Base-by-base conservation (phyloP, 2,113 vertebrate genomes). In the Odocoileus hemionus region DNA sequence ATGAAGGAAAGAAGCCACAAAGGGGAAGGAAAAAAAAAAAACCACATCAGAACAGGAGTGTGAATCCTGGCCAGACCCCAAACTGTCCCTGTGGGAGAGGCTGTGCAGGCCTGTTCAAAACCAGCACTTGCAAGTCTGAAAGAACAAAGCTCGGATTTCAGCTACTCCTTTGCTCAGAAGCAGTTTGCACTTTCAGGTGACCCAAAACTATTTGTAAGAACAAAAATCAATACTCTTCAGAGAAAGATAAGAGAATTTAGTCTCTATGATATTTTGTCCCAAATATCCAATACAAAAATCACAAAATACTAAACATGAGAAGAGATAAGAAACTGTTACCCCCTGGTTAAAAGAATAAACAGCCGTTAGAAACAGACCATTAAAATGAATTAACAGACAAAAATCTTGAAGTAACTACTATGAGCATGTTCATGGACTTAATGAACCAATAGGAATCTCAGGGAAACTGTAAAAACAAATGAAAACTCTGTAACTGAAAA, bases 381-480 rank as follows among this genome's bases (percentile, higher is more conserved):
- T 26, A 30, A 50, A 28, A 83, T 39, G 23, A 82, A 89, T 33
- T 43, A 50, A 67, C 47, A 70, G 39, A 47, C 25, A 82, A 93
- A 28, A 19, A 39, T 82, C 82, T 94, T 76, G 58, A 85, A 86
- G 47, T 52, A 60, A 93, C 64, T 55, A 84, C 64, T 58, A n/a
- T 52, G 12, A 92, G n/a, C 87, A 82, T 47, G 78, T 57, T 82
- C 78, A 82, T n/a, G 30, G 28, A 96, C 79, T 87, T 89, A 79
- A 97, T 70, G 25, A 97, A 92, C 14, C 87, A 39, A 95, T 33
- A 10, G n/a, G 43, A 93, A 78, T 80, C 33, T 95, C 47, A 89
- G 60, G 11, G 11, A 86, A 90, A 87, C 64, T 88, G 84, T 78
- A 45, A 88, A 93, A 87, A 94, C 84, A 21, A 96, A 95, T 50